phyloP scores from a whole-genome alignment of 2,797 vertebrate species.

The Artibeus jamaicensis region DNA sequence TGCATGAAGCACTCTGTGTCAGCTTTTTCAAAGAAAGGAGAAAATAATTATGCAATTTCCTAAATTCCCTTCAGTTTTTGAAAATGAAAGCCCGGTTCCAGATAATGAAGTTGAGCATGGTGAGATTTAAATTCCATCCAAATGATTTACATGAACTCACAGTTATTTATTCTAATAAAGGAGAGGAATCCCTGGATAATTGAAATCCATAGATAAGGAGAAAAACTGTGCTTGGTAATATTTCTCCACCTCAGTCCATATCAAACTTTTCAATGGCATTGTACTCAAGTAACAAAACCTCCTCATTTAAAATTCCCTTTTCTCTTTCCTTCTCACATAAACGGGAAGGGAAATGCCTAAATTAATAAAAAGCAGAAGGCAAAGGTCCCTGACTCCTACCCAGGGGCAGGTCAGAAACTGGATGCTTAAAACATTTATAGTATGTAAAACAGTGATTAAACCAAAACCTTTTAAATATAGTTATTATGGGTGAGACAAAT shows the following conservation, averaged over 20 bases:
- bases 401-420: neutral
- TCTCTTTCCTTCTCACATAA: neutral
- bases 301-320: conserved; percentile 53
- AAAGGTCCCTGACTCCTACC: neutral
- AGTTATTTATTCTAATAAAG: conserved; percentile 59
- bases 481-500: neutral
- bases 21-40: conserved; percentile 49
- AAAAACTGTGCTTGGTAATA: conserved; percentile 51
- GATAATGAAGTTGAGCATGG: conserved; percentile 63
- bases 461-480: neutral
- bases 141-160: conserved; percentile 35
- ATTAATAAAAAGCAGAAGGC: neutral
- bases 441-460: neutral
- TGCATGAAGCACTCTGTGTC: conserved; percentile 13
- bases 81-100: conserved; percentile 64
- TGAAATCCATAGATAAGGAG: conserved; percentile 62
- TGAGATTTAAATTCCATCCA: conserved; percentile 57
- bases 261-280: conserved; percentile 32
- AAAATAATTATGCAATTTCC: conserved; percentile 45
- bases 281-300: neutral
- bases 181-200: conserved; percentile 4
- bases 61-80: conserved; percentile 49
- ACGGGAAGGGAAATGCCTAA: neutral
- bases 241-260: conserved; percentile 35
- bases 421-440: neutral